Evolutionary conservation across 1,140 invertebrate genomes (phyloP), one percentile per base, ranked within the genome.

Genomic region (Drosophila novamexicana): DNA sequence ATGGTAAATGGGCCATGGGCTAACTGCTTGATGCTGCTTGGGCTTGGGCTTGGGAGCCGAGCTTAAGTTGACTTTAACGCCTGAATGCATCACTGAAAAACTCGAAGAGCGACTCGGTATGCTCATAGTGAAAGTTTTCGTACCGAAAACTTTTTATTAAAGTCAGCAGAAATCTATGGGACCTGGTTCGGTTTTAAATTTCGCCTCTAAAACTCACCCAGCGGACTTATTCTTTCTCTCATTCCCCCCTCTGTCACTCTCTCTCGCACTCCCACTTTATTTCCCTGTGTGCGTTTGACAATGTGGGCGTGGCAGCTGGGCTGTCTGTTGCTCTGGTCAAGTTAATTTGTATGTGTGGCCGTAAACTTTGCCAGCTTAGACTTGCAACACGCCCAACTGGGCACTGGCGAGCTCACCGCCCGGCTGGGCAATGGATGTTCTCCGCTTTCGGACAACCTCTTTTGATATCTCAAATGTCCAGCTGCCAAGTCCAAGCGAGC

Each of bases 31-130:
- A 29, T 52, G 40, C 6, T 39, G 36, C 40, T 39, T 42, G 45
- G 10, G 12, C 22, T 29, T 29, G 22, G 22, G 22, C 22, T 39
- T 42, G 45, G 10, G 12, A 53, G 72, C 18, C 45, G 65, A 72
- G 85, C 85, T 90, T 84, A 90, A 88, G 85, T 89, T 88, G 84
- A 88, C 84, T 88, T 88, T 88, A 89, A 88, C 85, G 84, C 84
- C 81, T 83, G 77, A 90, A 81, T 88, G 84, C 84, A 84, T 81
- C 72, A 63, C 64, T 75, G 75, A 81, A 78, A 59, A 71, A 72
- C 68, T 61, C 18, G 45, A 39, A 69, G 37, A 50, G 37, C 32
- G 54, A 50, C 54, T 67, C 54, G 42, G 10, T 18, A 49, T 56
- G 22, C 36, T 42, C 39, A 16, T 14, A 77, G 78, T 84, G 73